Conservation (phyloP, 2,797 vertebrate species). For the Martes flavigula region DNA sequence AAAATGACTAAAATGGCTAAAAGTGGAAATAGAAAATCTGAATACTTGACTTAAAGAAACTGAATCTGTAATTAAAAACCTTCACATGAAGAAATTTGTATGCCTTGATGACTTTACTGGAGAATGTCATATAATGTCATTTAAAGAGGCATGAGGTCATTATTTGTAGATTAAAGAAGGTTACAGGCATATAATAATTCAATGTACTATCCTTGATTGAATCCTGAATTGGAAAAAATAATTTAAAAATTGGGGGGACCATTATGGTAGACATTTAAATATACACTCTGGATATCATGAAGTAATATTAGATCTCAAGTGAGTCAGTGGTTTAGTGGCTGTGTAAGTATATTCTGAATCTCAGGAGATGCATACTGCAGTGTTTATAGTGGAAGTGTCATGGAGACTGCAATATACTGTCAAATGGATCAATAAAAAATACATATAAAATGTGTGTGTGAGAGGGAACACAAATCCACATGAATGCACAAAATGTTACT, state of each 20-base stretch:
- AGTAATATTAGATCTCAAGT: not conserved
- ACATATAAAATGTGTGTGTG: not conserved
- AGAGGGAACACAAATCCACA: not conserved
- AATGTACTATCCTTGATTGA: not conserved
- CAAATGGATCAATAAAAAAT: not conserved
- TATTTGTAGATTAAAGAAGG: not conserved
- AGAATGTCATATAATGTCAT: not conserved
- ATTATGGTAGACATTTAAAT: not conserved
- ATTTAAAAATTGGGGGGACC: not conserved
- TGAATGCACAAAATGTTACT: not conserved
- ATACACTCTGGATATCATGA: not conserved
- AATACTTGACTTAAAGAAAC: constrained; percentile 32
- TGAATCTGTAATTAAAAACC: not conserved
- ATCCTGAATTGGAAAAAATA: not conserved
- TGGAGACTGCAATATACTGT: not conserved
- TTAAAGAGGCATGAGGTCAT: not conserved
- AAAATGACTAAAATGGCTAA: constrained; percentile 23
- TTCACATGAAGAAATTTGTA: not conserved
- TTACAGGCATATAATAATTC: not conserved
- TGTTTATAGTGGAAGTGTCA: not conserved
- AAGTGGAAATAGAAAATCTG: constrained; percentile 21
- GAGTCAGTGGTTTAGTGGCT: not conserved
- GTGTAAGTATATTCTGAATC: not conserved
- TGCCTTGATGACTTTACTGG: not conserved
- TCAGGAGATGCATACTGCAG: not conserved